These are phyloP conservation scores for Argyresthia goedartella DNA, from an alignment of 2,888 invertebrate species.

Conservation along the genomic window DNA sequence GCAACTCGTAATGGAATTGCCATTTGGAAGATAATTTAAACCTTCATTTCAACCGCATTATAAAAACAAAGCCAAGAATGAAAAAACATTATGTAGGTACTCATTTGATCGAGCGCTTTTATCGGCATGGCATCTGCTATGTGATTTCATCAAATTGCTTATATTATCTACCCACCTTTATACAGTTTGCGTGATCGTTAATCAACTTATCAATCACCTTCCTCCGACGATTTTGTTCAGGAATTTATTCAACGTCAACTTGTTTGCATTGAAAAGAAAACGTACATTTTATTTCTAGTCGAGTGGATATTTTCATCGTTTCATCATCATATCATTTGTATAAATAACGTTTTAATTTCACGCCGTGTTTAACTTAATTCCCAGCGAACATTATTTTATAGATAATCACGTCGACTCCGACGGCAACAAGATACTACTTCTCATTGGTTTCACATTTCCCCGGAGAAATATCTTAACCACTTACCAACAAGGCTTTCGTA, in stretches of 20 bases:
- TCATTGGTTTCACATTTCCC: constrained; percentile 67
- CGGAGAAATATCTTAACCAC: constrained; percentile 60
- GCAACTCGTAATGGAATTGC: neutral
- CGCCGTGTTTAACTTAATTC: too few species aligned
- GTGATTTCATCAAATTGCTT: neutral
- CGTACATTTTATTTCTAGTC: too few species aligned
- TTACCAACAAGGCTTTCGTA: constrained; percentile 9
- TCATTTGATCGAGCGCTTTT: neutral
- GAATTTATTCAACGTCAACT: constrained; percentile 34
- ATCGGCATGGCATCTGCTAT: neutral
- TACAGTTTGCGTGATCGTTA: neutral
- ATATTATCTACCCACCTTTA: neutral
- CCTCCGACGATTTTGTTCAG: constrained; percentile 19
- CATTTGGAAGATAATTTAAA: neutral
- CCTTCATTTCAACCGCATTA: neutral
- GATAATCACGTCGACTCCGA: too few species aligned
- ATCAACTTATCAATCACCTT: constrained; percentile 20
- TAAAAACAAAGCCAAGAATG: neutral
- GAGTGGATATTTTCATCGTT: too few species aligned
- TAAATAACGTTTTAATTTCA: too few species aligned
- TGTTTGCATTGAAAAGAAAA: neutral
- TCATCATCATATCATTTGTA: too few species aligned
- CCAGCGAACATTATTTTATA: too few species aligned
- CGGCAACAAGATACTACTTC: constrained; percentile 67
- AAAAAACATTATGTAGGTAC: neutral